Evolutionary conservation across 1,140 invertebrate species (phyloP), one percentile per base, ranked within the genome.

Genomic region (Hypsibius dujardini): DNA sequence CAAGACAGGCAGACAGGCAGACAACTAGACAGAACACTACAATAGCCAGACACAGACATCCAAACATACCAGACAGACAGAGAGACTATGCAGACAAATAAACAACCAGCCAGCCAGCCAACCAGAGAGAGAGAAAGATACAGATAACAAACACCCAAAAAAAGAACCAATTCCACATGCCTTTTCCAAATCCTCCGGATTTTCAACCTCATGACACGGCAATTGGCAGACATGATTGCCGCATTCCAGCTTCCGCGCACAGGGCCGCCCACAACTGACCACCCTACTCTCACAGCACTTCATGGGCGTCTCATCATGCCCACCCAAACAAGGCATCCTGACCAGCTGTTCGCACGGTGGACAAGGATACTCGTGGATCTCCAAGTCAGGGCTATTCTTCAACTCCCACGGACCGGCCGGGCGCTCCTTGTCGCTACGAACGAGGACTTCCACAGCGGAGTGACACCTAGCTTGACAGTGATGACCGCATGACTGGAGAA

Each of bases 391-490:
- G 47, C 71, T 73, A 72, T 77, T 70, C 72, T 75, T 76, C 76
- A 77, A 75, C 72, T 90, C 88, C 88, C 89, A 91, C 1, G 89
- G 88, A 50, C 87, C 88, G 15, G 83, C 81, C 47, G 86, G 84
- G 76, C 85, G 75, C 71, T 76, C 62, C 7, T 42, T 67, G 62
- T 67, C 62, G 42, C 62, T 67, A 3, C 62, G 7, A 12, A 67
- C 7, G 3, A 42, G 3, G 12, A 67, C 62, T 42, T 67, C 62
- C 2, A 92, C 86, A 75, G 86, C 86, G 47, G 87, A 85, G 79
- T 95, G 93, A 79, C 93, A 96, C 40, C 79, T 73, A 0, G 82
- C 83, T 60, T 84, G 82, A 79, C 92, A 95, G 0, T 79, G 76
- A 79, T 96, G 92, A 0, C 80, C 80, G 81, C 92, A 96, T 46